These are phyloP conservation scores for Lithobates sylvaticus DNA, from an alignment of 2,797 vertebrate genomes.

Conservation along the genomic window DNA sequence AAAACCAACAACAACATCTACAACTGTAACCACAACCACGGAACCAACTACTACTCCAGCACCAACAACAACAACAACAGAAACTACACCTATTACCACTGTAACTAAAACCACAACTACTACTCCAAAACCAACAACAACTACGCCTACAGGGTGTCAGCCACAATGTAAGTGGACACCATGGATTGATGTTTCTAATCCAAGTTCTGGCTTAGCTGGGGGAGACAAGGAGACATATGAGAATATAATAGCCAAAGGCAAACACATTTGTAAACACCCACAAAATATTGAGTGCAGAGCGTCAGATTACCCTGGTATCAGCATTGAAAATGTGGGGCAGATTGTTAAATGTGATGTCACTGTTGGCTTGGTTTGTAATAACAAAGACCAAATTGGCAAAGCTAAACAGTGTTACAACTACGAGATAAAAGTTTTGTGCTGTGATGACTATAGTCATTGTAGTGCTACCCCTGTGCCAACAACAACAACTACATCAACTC, in stretches of 20 bases:
- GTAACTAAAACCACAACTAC: too few relatives aligned
- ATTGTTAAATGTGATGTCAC: slow-evolving; percentile 60
- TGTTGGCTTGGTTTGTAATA: slow-evolving; percentile 64
- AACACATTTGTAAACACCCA: slow-evolving; percentile 61
- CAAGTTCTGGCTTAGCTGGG: too few relatives aligned
- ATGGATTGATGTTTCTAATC: too few relatives aligned
- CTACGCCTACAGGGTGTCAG: background rate
- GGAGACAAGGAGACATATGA: slow-evolving; percentile 25
- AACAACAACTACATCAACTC: too few relatives aligned
- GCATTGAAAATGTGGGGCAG: slow-evolving; percentile 61
- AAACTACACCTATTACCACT: too few relatives aligned
- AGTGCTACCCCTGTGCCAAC: background rate
- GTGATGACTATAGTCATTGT: slow-evolving; percentile 58
- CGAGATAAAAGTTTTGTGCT: slow-evolving; percentile 80
- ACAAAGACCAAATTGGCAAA: slow-evolving; percentile 68
- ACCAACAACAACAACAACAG: too few relatives aligned
- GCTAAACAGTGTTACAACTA: slow-evolving; percentile 78
- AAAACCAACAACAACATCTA: too few relatives aligned
- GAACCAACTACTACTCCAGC: too few relatives aligned
- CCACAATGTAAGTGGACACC: too few relatives aligned
- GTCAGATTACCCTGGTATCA: fast-evolving
- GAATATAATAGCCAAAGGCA: slow-evolving; percentile 43
- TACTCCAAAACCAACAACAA: background rate
- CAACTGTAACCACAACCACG: too few relatives aligned
- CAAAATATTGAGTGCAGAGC: slow-evolving; percentile 71